phyloP scores from a whole-genome alignment of 2,888 invertebrate species.

The Ectemnius lituratus region DNA sequence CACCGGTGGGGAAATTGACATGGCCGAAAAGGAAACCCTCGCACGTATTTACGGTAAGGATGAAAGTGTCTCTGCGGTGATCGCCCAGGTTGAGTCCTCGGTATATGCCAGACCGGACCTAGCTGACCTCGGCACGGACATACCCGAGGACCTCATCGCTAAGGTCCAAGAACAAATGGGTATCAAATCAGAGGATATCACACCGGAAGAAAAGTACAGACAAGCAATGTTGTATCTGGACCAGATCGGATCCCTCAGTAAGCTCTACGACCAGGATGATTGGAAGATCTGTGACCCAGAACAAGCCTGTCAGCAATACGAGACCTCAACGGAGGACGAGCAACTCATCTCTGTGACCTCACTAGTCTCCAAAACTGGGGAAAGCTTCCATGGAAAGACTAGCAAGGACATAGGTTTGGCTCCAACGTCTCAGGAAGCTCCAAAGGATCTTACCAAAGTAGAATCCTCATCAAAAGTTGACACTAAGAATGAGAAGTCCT shows the following conservation, averaged over 20 bases:
- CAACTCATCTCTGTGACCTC: slow-evolving; percentile 23
- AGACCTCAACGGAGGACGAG: slow-evolving; percentile 45
- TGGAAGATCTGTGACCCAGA: slow-evolving; percentile 41
- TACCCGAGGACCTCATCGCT: slow-evolving; percentile 15
- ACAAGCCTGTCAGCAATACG: slow-evolving; percentile 53
- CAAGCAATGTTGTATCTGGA: slow-evolving; percentile 35
- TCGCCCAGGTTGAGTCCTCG: slow-evolving; percentile 11
- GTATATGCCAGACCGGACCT: slow-evolving; percentile 12
- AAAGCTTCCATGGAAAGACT: background rate
- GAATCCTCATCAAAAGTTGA: no score
- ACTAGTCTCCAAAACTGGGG: background rate
- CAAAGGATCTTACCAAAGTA: background rate
- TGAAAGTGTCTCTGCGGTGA: background rate
- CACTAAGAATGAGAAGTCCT: no score
- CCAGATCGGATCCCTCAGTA: slow-evolving; percentile 38
- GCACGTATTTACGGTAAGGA: background rate
- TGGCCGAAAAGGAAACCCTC: slow-evolving; percentile 2
- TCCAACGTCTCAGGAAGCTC: background rate
- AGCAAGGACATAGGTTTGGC: background rate
- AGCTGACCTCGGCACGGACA: slow-evolving; percentile 6
- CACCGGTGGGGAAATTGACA: slow-evolving; percentile 30
- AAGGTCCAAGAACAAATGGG: slow-evolving; percentile 10
- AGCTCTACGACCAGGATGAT: slow-evolving; percentile 41
- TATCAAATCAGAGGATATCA: slow-evolving; percentile 31
- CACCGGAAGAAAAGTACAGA: slow-evolving; percentile 9